Percentiles rank a stretch among this genome's conserved stretches.
These are phyloP conservation scores for Melanophora roralis DNA, from an alignment of 2,888 invertebrate species.

Conservation along the genomic window DNA sequence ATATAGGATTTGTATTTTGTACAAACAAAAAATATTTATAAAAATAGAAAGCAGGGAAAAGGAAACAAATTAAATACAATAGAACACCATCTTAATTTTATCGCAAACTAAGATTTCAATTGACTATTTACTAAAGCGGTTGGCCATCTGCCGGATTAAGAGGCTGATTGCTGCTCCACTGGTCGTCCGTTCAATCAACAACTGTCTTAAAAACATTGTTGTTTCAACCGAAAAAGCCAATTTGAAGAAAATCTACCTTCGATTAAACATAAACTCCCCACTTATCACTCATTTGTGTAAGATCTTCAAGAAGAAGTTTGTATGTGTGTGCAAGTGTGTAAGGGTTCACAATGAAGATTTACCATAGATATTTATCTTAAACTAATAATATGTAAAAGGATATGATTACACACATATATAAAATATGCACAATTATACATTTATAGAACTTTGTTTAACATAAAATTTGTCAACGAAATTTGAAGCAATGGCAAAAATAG, in stretches of 20 bases:
- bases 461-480: too few relatives aligned
- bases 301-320: neutral
- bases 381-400: neutral
- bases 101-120: slow-evolving; percentile 34
- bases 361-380: neutral
- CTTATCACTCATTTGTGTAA: slow-evolving; percentile 43
- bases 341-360: neutral
- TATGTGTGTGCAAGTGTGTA: neutral
- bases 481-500: too few relatives aligned
- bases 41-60: neutral
- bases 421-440: neutral
- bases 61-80: slow-evolving; percentile 16
- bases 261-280: slow-evolving; percentile 26
- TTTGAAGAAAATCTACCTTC: slow-evolving; percentile 24
- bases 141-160: neutral
- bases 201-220: neutral
- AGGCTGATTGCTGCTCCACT: neutral
- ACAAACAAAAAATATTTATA: slow-evolving; percentile 13
- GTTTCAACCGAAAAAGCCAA: neutral
- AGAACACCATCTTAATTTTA: slow-evolving; percentile 34
- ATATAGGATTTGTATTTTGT: slow-evolving; percentile 39
- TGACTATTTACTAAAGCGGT: slow-evolving; percentile 8
- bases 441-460: neutral
- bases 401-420: neutral
- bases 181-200: too few relatives aligned